A percentile compares a stretch with the other conserved stretches of the same genome.
These are phyloP conservation scores for Protodeltote pygarga DNA, from an alignment of 2,888 invertebrate species.

Conservation along the genomic window DNA sequence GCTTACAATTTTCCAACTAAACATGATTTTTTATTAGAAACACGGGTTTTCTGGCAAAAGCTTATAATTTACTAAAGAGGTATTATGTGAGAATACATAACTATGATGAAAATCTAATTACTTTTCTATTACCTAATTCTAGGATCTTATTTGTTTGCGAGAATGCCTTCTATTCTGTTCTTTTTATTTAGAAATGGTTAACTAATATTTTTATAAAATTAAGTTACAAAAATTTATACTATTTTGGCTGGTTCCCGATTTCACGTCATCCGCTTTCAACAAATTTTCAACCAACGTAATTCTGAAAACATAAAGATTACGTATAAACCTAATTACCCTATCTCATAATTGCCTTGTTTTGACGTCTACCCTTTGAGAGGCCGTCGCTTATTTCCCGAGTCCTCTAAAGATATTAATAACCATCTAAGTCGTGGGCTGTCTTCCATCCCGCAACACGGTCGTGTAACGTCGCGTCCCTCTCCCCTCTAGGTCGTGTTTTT, in stretches of 20 bases:
- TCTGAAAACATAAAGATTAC: constrained; percentile 72
- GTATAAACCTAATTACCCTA: constrained; percentile 82
- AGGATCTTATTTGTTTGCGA: too few relatives aligned
- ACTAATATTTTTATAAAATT: too few relatives aligned
- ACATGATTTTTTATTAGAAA: constrained; percentile 27
- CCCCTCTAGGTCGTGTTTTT: constrained; percentile 74
- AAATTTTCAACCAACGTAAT: constrained; percentile 52
- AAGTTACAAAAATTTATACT: too few relatives aligned
- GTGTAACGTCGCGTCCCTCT: constrained; percentile 52
- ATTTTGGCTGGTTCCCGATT: too few relatives aligned
- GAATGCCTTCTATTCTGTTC: too few relatives aligned
- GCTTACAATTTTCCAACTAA: constrained; percentile 21
- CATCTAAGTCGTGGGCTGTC: constrained; percentile 78
- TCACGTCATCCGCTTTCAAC: constrained; percentile 22
- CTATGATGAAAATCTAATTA: constrained; percentile 1
- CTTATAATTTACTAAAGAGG: constrained; percentile 34
- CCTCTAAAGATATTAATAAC: constrained; percentile 84
- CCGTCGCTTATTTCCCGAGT: constrained; percentile 78
- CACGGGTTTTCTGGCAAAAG: constrained; percentile 20
- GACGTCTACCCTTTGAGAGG: constrained; percentile 83
- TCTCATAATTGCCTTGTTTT: constrained; percentile 85
- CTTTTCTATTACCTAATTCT: too few relatives aligned
- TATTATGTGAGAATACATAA: constrained; percentile 19
- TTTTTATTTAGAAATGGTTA: too few relatives aligned
- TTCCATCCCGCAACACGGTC: constrained; percentile 68